Conservation (phyloP, 1,140 invertebrate species). For the Drosophila lini region DNA sequence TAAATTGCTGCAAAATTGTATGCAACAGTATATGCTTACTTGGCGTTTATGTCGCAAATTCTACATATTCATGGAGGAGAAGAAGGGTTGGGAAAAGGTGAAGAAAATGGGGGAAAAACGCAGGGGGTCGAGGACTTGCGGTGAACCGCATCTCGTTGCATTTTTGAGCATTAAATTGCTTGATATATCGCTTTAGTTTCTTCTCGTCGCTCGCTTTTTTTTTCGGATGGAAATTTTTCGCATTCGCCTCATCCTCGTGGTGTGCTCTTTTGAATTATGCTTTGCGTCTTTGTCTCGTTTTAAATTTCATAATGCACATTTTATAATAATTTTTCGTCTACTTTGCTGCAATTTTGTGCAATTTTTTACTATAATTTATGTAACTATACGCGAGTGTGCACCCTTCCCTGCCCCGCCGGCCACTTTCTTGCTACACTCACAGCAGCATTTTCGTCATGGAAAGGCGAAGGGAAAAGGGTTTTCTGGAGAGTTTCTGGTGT, state of each 20-base stretch:
- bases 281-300: slow-evolving; percentile 75
- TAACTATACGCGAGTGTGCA: slow-evolving; percentile 33
- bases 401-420: slow-evolving; percentile 5
- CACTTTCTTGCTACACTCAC: slow-evolving; percentile 66
- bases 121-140: slow-evolving; percentile 8
- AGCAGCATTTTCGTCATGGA: slow-evolving; percentile 61
- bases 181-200: slow-evolving; percentile 68
- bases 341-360: slow-evolving; percentile 79
- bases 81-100: background rate
- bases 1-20: slow-evolving; percentile 54
- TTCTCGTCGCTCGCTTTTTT: slow-evolving; percentile 27
- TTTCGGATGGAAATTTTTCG: slow-evolving; percentile 42
- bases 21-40: slow-evolving; percentile 71
- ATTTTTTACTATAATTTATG: slow-evolving; percentile 79
- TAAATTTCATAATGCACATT: slow-evolving; percentile 83
- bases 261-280: slow-evolving; percentile 63
- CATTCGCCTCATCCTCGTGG: slow-evolving; percentile 14
- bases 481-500: slow-evolving; percentile 29
- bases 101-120: background rate
- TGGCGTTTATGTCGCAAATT: slow-evolving; percentile 75
- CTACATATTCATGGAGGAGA: slow-evolving; percentile 57
- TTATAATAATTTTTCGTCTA: slow-evolving; percentile 83
- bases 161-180: slow-evolving; percentile 81
- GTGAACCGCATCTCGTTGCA: slow-evolving; percentile 57
- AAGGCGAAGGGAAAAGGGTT: slow-evolving; percentile 16